A percentile compares a stretch with the other conserved stretches of the same genome.
These are phyloP conservation scores for Chloroceryle aenea DNA, from an alignment of 2,113 vertebrate genomes.

Conservation along the genomic window DNA sequence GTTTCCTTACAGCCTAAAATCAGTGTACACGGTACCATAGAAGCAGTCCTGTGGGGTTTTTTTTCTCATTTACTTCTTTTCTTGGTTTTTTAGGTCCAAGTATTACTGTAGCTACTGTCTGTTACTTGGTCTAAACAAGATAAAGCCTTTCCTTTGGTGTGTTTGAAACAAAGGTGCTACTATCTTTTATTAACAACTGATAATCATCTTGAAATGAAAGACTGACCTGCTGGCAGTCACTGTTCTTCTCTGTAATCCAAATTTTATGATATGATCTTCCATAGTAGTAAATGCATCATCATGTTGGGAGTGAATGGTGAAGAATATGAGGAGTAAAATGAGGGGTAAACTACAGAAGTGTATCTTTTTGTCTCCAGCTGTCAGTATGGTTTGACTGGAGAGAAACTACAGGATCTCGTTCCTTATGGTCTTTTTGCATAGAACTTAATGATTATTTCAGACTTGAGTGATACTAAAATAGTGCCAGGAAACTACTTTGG, in stretches of 20 bases:
- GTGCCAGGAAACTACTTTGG: not conserved
- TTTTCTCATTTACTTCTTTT: not conserved
- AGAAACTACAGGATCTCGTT: not conserved
- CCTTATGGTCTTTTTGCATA: not conserved
- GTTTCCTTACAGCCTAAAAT: not conserved
- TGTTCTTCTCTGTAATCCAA: not conserved
- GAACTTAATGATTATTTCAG: not conserved
- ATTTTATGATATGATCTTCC: not conserved
- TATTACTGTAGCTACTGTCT: not conserved
- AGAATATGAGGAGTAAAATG: not conserved
- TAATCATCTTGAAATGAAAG: not conserved
- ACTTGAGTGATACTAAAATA: not conserved
- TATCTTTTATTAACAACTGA: not conserved
- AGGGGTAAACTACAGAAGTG: accelerated
- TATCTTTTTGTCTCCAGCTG: not conserved
- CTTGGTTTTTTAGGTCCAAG: not conserved
- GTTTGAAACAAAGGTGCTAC: accelerated
- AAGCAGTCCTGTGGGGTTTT: not conserved
- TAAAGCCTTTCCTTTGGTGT: not conserved
- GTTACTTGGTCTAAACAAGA: not conserved
- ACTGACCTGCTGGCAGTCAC: not conserved
- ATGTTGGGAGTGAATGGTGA: accelerated
- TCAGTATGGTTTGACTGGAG: not conserved
- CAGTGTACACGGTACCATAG: not conserved
- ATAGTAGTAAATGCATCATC: not conserved